Percentiles rank a stretch among this genome's conserved stretches.
Evolutionary conservation across 2,888 invertebrate genomes (phyloP).

Genomic region (Allophyes oxyacanthae): DNA sequence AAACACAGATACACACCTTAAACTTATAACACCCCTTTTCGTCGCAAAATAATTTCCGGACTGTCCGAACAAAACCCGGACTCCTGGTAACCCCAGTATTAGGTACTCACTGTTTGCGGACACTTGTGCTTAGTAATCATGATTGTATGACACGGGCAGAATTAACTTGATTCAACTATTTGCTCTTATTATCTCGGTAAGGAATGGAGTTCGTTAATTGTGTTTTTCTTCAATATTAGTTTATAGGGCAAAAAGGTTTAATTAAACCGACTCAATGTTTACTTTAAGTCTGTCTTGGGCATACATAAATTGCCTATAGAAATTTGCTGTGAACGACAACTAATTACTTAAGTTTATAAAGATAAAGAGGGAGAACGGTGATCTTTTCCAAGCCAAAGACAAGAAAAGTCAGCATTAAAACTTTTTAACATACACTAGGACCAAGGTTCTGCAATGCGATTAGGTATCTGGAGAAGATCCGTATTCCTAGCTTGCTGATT

Average conservation of each 20-base stretch:
- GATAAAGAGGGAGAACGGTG: too few relatives aligned
- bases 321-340: neutral
- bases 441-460: too few relatives aligned
- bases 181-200: conserved; percentile 36
- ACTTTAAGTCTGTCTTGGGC: neutral
- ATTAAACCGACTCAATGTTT: conserved; percentile 1
- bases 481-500: too few relatives aligned
- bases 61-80: neutral
- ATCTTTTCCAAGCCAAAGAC: too few relatives aligned
- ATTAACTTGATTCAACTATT: conserved; percentile 56
- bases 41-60: too few relatives aligned
- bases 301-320: neutral
- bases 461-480: too few relatives aligned
- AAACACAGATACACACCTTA: too few relatives aligned
- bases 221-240: conserved; percentile 33
- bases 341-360: too few relatives aligned
- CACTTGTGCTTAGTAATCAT: conserved; percentile 57
- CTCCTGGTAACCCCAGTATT: conserved; percentile 17
- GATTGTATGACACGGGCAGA: conserved; percentile 54
- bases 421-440: too few relatives aligned
- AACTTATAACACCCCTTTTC: too few relatives aligned
- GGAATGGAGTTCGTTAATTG: conserved; percentile 34
- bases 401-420: too few relatives aligned
- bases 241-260: conserved; percentile 15
- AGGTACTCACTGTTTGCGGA: conserved; percentile 36